phyloP scores from a whole-genome alignment of 1,140 invertebrate species.

The Metopolophium dirhodum region DNA sequence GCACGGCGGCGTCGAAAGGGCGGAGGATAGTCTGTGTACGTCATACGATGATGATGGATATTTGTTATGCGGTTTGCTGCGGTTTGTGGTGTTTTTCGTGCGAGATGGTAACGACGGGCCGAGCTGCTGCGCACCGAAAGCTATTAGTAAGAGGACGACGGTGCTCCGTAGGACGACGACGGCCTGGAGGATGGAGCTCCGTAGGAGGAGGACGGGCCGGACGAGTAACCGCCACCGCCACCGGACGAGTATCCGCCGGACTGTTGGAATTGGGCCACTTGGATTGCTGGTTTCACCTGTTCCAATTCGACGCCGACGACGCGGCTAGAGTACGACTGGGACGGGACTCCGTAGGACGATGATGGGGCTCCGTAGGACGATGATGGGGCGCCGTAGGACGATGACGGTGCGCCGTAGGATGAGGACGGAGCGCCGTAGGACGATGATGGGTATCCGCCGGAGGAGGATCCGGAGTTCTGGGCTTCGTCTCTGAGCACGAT shows the following conservation, averaged over 20 bases:
- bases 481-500: constrained; percentile 81
- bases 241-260: constrained; percentile 60
- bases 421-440: constrained; percentile 65
- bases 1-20: background rate
- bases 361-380: constrained; percentile 62
- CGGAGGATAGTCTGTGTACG: background rate
- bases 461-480: constrained; percentile 63
- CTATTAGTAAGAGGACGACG: constrained; percentile 60
- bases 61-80: background rate
- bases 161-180: constrained; percentile 70
- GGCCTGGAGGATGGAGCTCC: constrained; percentile 70
- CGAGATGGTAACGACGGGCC: background rate
- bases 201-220: constrained; percentile 69
- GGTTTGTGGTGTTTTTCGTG: background rate
- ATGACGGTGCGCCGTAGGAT: constrained; percentile 64
- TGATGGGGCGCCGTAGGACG: constrained; percentile 62
- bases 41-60: background rate
- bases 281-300: constrained; percentile 77
- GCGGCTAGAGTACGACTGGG: constrained; percentile 65
- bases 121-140: background rate
- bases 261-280: constrained; percentile 76
- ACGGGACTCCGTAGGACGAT: constrained; percentile 65
- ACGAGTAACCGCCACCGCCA: constrained; percentile 64
- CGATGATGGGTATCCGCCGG: constrained; percentile 62
- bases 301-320: constrained; percentile 79